phyloP scores from a whole-genome alignment of 2,113 vertebrate species.

The Burhinus bistriatus region DNA sequence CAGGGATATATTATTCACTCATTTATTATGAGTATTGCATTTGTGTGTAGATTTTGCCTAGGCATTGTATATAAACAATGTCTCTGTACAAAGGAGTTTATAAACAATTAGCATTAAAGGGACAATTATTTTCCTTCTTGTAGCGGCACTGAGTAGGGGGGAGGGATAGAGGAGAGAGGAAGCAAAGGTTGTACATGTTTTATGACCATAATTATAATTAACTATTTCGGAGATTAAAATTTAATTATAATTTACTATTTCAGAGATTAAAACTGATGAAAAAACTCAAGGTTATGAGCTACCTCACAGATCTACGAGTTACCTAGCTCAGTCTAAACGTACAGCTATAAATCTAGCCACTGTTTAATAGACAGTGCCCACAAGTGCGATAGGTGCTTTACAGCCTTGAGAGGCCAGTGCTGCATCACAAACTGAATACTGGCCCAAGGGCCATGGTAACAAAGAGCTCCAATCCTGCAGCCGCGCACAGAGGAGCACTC shows the following conservation, averaged over 20 bases:
- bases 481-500: neutral
- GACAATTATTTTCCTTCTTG: constrained; percentile 25
- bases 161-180: neutral
- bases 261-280: constrained; percentile 12
- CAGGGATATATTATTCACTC: neutral
- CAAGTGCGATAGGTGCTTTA: neutral
- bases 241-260: constrained; percentile 41
- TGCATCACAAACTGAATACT: neutral
- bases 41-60: neutral
- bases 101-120: constrained; percentile 6
- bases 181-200: constrained; percentile 17
- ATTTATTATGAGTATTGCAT: neutral
- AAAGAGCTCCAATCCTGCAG: constrained; percentile 25
- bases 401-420: neutral
- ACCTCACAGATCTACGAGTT: neutral
- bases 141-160: neutral
- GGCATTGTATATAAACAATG: neutral
- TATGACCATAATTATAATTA: constrained; percentile 48
- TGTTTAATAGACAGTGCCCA: neutral
- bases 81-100: neutral
- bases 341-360: neutral
- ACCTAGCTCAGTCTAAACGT: neutral
- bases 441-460: constrained; percentile 8
- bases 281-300: constrained; percentile 20
- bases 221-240: constrained; percentile 25